phyloP scores from a whole-genome alignment of 2,888 invertebrate species.

The Ophion ellenae region DNA sequence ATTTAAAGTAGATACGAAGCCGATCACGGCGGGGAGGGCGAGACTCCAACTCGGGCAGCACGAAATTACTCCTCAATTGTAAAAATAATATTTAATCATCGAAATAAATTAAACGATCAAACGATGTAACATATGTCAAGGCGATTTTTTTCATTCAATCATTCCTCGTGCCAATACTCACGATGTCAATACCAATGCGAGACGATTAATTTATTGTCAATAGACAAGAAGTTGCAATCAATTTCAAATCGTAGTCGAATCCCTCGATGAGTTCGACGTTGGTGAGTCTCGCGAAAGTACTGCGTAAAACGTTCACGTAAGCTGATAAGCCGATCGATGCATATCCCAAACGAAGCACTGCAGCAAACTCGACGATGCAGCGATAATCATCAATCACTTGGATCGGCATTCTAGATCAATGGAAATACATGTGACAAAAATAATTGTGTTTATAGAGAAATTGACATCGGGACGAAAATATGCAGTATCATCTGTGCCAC shows the following conservation, averaged over 20 bases:
- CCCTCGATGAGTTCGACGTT: background rate
- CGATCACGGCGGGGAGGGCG: too few species aligned
- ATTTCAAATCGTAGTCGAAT: background rate
- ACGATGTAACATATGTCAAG: too few species aligned
- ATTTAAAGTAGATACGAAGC: too few species aligned
- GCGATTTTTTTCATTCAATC: background rate
- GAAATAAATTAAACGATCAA: too few species aligned
- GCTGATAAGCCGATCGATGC: conserved; percentile 3
- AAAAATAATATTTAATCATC: too few species aligned
- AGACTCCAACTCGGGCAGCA: too few species aligned
- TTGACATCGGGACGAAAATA: conserved; percentile 2
- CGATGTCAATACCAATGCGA: background rate
- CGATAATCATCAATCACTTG: conserved; percentile 5
- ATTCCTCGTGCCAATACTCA: background rate
- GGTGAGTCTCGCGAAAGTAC: background rate
- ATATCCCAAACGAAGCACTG: background rate
- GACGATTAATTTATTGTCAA: background rate
- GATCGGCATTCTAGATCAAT: conserved; percentile 1
- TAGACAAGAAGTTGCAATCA: background rate
- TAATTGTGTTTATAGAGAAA: background rate
- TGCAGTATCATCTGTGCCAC: background rate
- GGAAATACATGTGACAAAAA: background rate
- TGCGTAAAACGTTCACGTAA: conserved; percentile 17
- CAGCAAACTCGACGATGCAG: background rate
- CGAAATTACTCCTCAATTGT: too few species aligned